Base-by-base conservation (phyloP, 2,888 invertebrate species). In the Troides oblongomaculatus region DNA sequence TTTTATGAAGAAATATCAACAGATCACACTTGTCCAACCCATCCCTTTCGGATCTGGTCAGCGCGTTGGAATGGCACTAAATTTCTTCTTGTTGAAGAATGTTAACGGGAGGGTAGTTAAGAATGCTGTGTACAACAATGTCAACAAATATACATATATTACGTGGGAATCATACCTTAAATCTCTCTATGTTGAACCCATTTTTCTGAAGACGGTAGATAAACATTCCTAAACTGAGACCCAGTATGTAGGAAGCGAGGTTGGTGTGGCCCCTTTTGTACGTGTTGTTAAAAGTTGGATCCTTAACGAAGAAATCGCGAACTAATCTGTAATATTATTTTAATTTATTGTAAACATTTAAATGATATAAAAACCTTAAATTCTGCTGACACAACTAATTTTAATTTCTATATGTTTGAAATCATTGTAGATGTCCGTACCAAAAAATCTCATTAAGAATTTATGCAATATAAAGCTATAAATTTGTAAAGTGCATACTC, bases 211-310 rank as follows among this genome's bases (percentile, higher is more conserved):
- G 77, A 50, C 77, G 69, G 67, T 83, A 82, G 53, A 85, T 69
- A 4, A 81, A 69, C 74, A 81, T 79, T 1, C 82, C 89, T 18
- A 79, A 62, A 1, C 76, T 74, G 64, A 88, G 74, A 7, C 89
- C 90, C 4, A 85, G 62, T 12, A 81, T 65, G 69, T 79, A 85
- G 25, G 79, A 75, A 0, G 78, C 65, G 30, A 76, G 61, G 43
- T 77, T 77, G 5, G 74, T 74, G 66, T 77, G 76, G 1, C 73
- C 73, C 46, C 72, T 68, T 63, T 73, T 74, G 53, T 74, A 75
- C 0, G 74, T 72, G 18, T 76, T 30, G 17, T 76, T 75, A 39
- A 74, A 76, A 0, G 82, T 81, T 0, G 72, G 72, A 23, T 78
- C 74, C 0, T 43, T 64, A 5, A 71, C 64, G 65, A 84, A 81